These are phyloP conservation scores for Lepilemur ruficaudatus DNA, from an alignment of 2,797 vertebrate species.

Conservation along the genomic window DNA sequence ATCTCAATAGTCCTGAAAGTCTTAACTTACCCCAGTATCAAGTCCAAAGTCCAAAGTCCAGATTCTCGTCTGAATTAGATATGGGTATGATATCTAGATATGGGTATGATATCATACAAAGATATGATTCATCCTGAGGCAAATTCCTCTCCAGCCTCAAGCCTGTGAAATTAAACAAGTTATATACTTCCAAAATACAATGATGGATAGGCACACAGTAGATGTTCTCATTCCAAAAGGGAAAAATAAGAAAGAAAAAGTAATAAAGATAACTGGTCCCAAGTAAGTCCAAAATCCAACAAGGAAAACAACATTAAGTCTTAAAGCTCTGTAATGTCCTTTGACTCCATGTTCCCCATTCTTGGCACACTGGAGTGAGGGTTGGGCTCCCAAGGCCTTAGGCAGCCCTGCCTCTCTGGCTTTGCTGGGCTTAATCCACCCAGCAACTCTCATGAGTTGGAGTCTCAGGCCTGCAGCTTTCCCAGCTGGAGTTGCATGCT, in stretches of 20 bases:
- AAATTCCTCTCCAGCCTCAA: background rate
- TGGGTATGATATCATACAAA: background rate
- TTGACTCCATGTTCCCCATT: background rate
- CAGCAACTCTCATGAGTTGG: background rate
- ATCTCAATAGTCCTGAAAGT: background rate
- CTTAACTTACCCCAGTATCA: background rate
- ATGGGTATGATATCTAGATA: background rate
- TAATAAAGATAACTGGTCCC: background rate
- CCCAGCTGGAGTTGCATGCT: background rate
- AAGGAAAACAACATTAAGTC: background rate
- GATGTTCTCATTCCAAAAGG: background rate
- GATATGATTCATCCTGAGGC: background rate
- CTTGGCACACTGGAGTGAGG: background rate
- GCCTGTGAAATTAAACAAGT: background rate
- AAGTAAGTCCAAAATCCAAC: background rate
- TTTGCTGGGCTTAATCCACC: background rate
- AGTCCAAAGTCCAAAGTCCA: background rate
- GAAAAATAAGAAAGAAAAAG: background rate
- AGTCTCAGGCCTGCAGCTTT: background rate
- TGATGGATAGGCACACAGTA: background rate
- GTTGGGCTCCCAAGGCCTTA: background rate
- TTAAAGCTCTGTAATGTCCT: background rate
- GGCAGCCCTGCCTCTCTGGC: background rate
- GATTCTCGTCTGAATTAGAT: background rate
- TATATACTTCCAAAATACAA: background rate